Evolutionary conservation across 2,113 vertebrate species (phyloP).

Genomic region (Verasper variegatus): DNA sequence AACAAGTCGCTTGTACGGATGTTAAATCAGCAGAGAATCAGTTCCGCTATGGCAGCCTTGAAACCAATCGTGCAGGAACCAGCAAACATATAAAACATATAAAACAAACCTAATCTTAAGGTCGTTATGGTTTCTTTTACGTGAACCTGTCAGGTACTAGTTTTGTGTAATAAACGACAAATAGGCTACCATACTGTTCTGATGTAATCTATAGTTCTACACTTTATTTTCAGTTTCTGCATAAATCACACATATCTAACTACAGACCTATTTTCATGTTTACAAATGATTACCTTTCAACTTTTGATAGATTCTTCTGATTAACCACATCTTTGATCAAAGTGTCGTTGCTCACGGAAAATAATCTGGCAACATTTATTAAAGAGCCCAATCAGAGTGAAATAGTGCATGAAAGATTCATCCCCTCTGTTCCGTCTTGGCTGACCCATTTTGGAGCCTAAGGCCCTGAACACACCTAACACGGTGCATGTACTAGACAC

Average conservation of each 20-base stretch:
- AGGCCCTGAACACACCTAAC: conserved; percentile 17
- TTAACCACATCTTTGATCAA: not conserved
- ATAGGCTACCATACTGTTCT: too few species aligned
- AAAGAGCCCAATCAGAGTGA: not conserved
- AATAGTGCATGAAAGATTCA: not conserved
- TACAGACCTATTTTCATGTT: too few species aligned
- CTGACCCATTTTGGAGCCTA: conserved; percentile 36
- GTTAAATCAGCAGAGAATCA: not conserved
- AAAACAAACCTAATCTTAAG: not conserved
- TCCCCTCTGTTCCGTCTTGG: conserved; percentile 10
- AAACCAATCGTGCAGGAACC: not conserved
- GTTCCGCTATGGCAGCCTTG: too few species aligned
- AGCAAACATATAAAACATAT: not conserved
- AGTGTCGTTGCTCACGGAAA: conserved; percentile 1
- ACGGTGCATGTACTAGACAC: not conserved
- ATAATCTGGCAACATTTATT: conserved; percentile 18
- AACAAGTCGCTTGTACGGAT: not conserved
- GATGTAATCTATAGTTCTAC: too few species aligned
- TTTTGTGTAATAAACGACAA: too few species aligned
- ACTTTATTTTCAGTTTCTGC: too few species aligned
- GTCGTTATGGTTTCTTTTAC: too few species aligned
- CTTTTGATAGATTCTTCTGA: too few species aligned
- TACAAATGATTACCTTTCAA: too few species aligned
- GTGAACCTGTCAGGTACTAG: too few species aligned
- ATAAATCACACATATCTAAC: too few species aligned